Conservation (phyloP, 2,888 invertebrate species). For the Uloborus plumipes region DNA sequence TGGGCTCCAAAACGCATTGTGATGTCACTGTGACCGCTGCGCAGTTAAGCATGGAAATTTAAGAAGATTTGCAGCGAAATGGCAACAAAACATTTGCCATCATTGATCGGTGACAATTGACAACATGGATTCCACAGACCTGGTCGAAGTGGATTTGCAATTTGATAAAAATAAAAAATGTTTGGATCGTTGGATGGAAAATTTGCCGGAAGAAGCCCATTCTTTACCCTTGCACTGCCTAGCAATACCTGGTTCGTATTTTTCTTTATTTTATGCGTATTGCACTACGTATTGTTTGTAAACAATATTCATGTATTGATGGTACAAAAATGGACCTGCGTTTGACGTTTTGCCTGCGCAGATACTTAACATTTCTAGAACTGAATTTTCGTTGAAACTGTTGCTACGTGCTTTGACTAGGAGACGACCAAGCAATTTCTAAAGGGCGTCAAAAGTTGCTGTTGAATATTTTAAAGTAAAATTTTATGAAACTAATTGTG, state of each 20-base stretch:
- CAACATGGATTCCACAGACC: conserved; percentile 50
- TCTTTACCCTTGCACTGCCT: conserved; percentile 58
- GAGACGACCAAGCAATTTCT: too few relatives aligned
- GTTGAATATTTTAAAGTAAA: too few relatives aligned
- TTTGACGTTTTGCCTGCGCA: conserved; percentile 1
- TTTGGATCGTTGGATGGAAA: conserved; percentile 65
- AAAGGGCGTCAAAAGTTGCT: too few relatives aligned
- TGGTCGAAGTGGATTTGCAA: conserved; percentile 60
- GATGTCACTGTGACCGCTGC: too few relatives aligned
- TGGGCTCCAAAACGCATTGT: too few relatives aligned
- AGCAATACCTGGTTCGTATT: conserved; percentile 62
- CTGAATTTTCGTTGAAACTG: neutral
- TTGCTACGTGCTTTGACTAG: neutral
- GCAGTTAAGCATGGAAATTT: too few relatives aligned
- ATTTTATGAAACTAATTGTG: neutral
- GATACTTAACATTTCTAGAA: neutral
- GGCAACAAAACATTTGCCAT: conserved; percentile 28
- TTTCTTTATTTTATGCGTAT: neutral
- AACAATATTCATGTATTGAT: conserved; percentile 7
- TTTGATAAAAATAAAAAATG: conserved; percentile 56
- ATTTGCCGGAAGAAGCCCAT: conserved; percentile 62
- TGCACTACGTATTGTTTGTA: neutral
- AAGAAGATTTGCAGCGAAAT: neutral
- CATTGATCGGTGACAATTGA: conserved; percentile 30
- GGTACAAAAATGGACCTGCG: neutral